Percentiles rank a stretch among this genome's conserved stretches.
Conservation (phyloP, 2,113 vertebrate genomes). For the Otocyon megalotis region DNA sequence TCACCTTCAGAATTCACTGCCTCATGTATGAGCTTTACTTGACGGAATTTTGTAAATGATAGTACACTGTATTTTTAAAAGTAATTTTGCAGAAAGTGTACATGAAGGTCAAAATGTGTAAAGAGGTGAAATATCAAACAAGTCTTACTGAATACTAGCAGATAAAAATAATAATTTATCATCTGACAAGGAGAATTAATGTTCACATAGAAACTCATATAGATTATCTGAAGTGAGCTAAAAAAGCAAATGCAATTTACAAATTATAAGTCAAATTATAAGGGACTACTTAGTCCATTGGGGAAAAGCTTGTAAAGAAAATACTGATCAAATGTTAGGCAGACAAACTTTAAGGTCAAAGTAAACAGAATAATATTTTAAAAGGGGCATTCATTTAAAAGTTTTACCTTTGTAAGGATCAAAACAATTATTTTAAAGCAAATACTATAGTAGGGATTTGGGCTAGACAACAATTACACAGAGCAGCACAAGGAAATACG, state of each 20-base stretch:
- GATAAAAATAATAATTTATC: neutral
- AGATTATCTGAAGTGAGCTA: neutral
- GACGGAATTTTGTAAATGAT: neutral
- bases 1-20: neutral
- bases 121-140: neutral
- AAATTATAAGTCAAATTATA: conserved; percentile 2
- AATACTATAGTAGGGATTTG: neutral
- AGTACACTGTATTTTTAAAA: neutral
- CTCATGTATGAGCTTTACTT: neutral
- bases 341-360: neutral
- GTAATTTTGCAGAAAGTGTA: neutral
- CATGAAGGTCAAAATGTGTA: neutral
- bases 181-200: neutral
- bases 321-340: neutral
- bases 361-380: neutral
- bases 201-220: conserved; percentile 2
- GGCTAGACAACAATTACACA: neutral
- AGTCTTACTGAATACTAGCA: neutral
- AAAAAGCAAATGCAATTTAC: conserved; percentile 11
- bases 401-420: neutral
- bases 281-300: neutral
- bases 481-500: neutral
- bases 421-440: neutral
- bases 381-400: neutral
- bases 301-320: neutral